These are phyloP conservation scores for Ichneumoninae sp. DNA, from an alignment of 2,888 invertebrate species.

Conservation along the genomic window DNA sequence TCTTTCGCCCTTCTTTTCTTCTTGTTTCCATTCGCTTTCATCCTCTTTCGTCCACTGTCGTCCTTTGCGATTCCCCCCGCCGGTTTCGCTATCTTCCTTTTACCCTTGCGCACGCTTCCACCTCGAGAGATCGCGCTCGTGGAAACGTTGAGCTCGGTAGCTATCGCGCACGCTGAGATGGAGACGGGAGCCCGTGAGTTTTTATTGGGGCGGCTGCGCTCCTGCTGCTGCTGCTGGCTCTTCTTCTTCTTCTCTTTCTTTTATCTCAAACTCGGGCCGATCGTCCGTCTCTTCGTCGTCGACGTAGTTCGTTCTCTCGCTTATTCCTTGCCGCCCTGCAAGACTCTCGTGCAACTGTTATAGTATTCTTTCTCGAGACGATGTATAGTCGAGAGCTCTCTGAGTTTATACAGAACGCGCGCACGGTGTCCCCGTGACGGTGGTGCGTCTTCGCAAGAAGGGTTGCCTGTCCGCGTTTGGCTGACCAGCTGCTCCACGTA, in stretches of 20 bases:
- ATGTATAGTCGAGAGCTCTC: constrained; percentile 23
- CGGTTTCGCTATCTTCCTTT: constrained; percentile 53
- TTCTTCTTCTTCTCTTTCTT: constrained; percentile 57
- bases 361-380: constrained; percentile 39
- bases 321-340: constrained; percentile 59
- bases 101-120: constrained; percentile 57
- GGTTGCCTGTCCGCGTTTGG: constrained; percentile 47
- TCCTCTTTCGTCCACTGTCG: constrained; percentile 31
- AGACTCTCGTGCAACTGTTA: constrained; percentile 39
- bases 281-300: constrained; percentile 39
- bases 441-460: constrained; percentile 57
- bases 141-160: constrained; percentile 56
- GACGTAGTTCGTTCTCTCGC: constrained; percentile 53
- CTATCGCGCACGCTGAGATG: constrained; percentile 69
- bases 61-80: constrained; percentile 49
- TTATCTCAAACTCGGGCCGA: constrained; percentile 47
- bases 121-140: constrained; percentile 54
- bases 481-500: constrained; percentile 54
- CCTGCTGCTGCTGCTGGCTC: constrained; percentile 66
- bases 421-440: constrained; percentile 45
- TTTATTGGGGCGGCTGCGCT: constrained; percentile 81
- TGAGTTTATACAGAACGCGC: constrained; percentile 30
- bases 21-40: constrained; percentile 50
- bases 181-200: constrained; percentile 76
- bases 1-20: constrained; percentile 13